These are phyloP conservation scores for Heliconius ismenius DNA, from an alignment of 2,888 invertebrate species.

Conservation along the genomic window DNA sequence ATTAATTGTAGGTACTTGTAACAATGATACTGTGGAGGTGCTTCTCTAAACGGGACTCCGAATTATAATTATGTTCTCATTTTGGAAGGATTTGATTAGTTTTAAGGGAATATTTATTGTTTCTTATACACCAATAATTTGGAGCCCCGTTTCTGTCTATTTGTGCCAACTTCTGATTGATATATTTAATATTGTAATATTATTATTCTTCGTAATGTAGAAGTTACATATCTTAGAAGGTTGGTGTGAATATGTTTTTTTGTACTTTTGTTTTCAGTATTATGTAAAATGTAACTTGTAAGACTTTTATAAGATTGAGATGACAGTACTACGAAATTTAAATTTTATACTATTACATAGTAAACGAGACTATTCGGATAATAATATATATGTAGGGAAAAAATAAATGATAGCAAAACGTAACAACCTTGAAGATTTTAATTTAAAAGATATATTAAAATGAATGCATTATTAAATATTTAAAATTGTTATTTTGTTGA, in stretches of 20 bases:
- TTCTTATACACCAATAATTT: constrained; percentile 49
- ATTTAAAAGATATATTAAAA: not conserved
- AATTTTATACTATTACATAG: not conserved
- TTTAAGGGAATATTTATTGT: constrained; percentile 68
- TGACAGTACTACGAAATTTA: constrained; percentile 7
- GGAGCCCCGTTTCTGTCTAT: constrained; percentile 63
- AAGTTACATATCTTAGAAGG: constrained; percentile 65
- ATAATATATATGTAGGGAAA: not conserved
- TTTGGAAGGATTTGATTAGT: constrained; percentile 70
- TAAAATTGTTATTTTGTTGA: not conserved
- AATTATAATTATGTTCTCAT: constrained; percentile 52
- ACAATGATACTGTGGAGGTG: constrained; percentile 64
- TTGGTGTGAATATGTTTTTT: constrained; percentile 65
- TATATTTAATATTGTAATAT: constrained; percentile 25
- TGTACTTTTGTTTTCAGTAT: constrained; percentile 73
- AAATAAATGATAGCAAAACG: not conserved
- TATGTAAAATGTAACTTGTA: constrained; percentile 54
- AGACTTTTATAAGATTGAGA: constrained; percentile 1
- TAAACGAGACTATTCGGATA: not conserved
- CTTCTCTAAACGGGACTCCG: constrained; percentile 64
- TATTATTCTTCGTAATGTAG: constrained; percentile 12
- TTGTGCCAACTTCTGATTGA: constrained; percentile 69
- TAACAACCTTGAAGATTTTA: too few relatives aligned
- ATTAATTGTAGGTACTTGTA: constrained; percentile 42
- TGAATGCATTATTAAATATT: not conserved